Evolutionary conservation across 2,888 invertebrate genomes (phyloP).

Genomic region (Sphaerophoria taeniata): DNA sequence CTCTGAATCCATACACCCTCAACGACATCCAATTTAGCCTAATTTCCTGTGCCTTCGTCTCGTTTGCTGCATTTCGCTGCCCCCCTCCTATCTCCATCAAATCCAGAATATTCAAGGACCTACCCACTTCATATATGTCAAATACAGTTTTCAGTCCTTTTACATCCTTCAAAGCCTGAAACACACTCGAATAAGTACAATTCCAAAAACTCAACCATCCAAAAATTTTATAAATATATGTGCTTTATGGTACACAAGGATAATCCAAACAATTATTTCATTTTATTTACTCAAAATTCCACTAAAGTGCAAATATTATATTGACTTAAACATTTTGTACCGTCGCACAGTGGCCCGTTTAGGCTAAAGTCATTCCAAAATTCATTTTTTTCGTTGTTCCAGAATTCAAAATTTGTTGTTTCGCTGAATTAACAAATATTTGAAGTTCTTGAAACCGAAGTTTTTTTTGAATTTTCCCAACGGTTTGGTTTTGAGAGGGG

Average conservation of each 20-base stretch:
- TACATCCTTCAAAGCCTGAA: slow-evolving; percentile 4
- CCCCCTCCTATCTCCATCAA: slow-evolving; percentile 37
- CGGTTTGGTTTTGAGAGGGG: too few species aligned
- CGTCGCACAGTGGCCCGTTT: too few species aligned
- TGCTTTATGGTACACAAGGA: not conserved
- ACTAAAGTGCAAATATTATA: slow-evolving; percentile 72
- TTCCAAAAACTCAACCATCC: not conserved
- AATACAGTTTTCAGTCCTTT: slow-evolving; percentile 64
- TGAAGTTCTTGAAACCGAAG: too few species aligned
- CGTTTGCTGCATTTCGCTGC: not conserved
- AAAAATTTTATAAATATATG: not conserved
- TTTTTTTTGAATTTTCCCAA: too few species aligned
- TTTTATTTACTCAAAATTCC: slow-evolving; percentile 72
- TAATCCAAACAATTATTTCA: slow-evolving; percentile 70
- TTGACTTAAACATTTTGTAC: slow-evolving; percentile 65
- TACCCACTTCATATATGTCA: slow-evolving; percentile 61
- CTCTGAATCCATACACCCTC: slow-evolving; percentile 23
- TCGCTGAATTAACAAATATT: too few species aligned
- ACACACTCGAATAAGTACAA: not conserved
- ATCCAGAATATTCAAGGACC: slow-evolving; percentile 59
- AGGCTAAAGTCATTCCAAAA: too few species aligned
- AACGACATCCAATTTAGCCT: slow-evolving; percentile 56
- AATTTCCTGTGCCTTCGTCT: slow-evolving; percentile 30
- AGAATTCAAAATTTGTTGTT: too few species aligned
- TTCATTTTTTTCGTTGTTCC: too few species aligned